Evolutionary conservation across 2,797 vertebrate species (phyloP).

Genomic region (Gobionotothen gibberifrons): DNA sequence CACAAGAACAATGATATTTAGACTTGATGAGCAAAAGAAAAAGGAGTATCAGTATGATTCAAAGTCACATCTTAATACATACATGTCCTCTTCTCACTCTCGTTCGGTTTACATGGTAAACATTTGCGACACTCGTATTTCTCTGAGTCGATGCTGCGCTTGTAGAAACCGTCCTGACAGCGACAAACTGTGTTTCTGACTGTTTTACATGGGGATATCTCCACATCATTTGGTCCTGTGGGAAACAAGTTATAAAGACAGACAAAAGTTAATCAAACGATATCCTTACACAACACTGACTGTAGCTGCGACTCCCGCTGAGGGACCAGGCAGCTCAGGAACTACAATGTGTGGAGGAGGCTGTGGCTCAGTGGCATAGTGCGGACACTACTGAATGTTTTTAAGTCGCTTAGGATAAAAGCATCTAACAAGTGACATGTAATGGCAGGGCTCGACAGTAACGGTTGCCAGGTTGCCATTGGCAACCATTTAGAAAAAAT

Average conservation of each 20-base stretch:
- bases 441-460: too few species aligned
- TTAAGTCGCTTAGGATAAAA: too few species aligned
- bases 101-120: conserved; percentile 27
- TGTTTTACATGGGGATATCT: accelerated
- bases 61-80: conserved; percentile 44
- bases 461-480: too few species aligned
- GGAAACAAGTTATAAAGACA: background rate
- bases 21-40: background rate
- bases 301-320: too few species aligned
- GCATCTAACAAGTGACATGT: too few species aligned
- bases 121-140: conserved; percentile 61
- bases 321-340: too few species aligned
- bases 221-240: background rate
- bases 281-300: background rate
- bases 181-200: conserved; percentile 55
- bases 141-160: accelerated
- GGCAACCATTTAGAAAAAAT: too few species aligned
- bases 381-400: too few species aligned
- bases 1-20: conserved; percentile 30
- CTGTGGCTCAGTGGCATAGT: too few species aligned
- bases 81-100: conserved; percentile 58
- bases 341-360: too few species aligned
- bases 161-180: conserved; percentile 67
- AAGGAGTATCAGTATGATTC: too few species aligned
- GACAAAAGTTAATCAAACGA: background rate